These are phyloP conservation scores for Andricus grossulariae DNA, from an alignment of 1,140 invertebrate genomes.

Conservation along the genomic window DNA sequence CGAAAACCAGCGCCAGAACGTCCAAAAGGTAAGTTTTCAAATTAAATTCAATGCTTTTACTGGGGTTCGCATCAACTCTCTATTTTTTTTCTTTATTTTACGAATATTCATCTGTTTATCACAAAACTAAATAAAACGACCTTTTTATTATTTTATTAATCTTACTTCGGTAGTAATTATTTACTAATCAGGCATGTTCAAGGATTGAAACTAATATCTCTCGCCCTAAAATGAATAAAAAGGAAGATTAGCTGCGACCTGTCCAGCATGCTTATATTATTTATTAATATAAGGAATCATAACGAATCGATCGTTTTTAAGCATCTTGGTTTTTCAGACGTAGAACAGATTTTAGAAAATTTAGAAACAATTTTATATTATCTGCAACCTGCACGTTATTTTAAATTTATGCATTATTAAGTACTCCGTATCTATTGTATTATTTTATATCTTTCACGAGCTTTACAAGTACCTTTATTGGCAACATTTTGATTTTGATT, in stretches of 20 bases:
- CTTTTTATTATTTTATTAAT: not conserved
- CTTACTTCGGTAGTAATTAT: not conserved
- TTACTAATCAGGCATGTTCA: constrained; percentile 14
- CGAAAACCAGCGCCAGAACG: constrained; percentile 91
- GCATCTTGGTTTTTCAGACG: not conserved
- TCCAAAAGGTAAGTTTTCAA: constrained; percentile 83
- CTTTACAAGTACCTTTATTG: not conserved
- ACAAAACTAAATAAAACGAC: not conserved
- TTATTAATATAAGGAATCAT: not conserved
- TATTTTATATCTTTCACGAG: not conserved
- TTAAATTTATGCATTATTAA: not conserved
- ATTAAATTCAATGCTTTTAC: constrained; percentile 43
- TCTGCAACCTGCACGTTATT: constrained; percentile 16
- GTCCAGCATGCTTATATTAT: not conserved
- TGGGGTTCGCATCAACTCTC: constrained; percentile 34
- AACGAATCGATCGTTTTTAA: not conserved
- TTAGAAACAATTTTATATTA: not conserved
- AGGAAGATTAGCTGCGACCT: constrained; percentile 17
- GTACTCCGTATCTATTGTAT: not conserved
- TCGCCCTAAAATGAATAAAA: not conserved
- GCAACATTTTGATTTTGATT: not conserved
- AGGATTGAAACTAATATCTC: not conserved
- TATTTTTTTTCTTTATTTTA: constrained; percentile 43
- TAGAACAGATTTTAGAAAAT: not conserved
- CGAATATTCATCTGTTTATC: constrained; percentile 35